Percentiles rank a stretch among this genome's conserved stretches.
Evolutionary conservation across 64 coral and sea anemone genomes (phyloP).

Genomic region (Astreopora myriophthalma): DNA sequence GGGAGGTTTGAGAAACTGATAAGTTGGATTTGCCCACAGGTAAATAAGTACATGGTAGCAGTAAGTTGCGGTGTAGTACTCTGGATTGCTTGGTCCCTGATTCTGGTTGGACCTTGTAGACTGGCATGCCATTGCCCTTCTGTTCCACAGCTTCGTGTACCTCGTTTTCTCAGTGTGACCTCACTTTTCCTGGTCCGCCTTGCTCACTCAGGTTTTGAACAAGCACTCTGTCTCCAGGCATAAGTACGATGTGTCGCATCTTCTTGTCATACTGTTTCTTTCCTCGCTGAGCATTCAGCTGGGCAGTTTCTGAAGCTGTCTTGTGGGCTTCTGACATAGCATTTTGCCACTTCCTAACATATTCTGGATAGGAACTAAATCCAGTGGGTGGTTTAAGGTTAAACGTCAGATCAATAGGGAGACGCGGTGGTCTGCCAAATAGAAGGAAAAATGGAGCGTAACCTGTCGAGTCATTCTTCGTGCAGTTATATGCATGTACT

Average conservation of each 20-base stretch:
- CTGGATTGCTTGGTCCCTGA: too few species aligned
- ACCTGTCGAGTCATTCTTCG: neutral
- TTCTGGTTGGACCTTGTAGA: neutral
- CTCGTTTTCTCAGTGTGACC: neutral
- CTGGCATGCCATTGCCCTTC: neutral
- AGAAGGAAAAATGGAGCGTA: neutral
- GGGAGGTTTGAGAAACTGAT: neutral
- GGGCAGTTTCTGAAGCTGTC: neutral
- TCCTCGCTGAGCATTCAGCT: neutral
- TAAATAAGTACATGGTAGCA: neutral
- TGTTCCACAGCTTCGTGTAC: neutral
- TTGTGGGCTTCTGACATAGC: neutral
- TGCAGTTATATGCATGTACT: neutral
- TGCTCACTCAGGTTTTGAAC: neutral
- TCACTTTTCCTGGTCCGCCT: neutral
- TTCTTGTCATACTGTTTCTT: neutral
- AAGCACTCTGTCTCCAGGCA: neutral
- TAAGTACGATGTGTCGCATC: neutral
- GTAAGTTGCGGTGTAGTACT: too few species aligned
- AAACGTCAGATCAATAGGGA: too few species aligned
- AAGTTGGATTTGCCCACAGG: neutral
- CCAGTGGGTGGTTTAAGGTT: neutral
- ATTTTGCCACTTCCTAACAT: neutral
- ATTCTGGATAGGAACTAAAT: neutral
- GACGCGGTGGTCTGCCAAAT: neutral